These are phyloP conservation scores for Ectemnius lituratus DNA, from an alignment of 2,888 invertebrate species.

Conservation along the genomic window DNA sequence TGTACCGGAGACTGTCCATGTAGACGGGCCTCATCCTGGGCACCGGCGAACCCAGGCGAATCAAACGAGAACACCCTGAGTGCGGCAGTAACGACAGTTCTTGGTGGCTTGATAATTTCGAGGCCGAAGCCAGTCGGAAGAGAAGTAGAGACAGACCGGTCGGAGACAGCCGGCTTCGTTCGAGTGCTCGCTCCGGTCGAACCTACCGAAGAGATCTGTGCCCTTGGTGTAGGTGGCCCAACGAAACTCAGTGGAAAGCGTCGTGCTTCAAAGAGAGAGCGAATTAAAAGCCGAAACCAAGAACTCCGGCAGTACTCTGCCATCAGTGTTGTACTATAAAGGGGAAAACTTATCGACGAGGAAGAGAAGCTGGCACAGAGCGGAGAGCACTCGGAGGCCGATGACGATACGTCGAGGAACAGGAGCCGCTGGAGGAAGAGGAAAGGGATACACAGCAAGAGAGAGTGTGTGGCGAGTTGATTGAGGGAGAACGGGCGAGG, in stretches of 20 bases:
- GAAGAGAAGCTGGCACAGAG: constrained; percentile 12
- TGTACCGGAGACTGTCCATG: constrained; percentile 47
- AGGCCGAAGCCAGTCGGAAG: neutral
- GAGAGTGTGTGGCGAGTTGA: too few relatives aligned
- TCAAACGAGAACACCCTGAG: constrained; percentile 11
- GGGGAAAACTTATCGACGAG: neutral
- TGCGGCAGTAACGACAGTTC: too few relatives aligned
- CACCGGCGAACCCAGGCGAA: constrained; percentile 16
- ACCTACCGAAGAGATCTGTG: too few relatives aligned
- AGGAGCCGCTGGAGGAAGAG: constrained; percentile 26
- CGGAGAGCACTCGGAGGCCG: constrained; percentile 25
- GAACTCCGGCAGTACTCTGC: constrained; percentile 14
- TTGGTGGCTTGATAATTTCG: too few relatives aligned
- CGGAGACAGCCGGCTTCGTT: constrained; percentile 3
- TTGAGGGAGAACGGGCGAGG: neutral
- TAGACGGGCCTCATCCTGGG: constrained; percentile 29
- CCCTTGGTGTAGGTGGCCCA: too few relatives aligned
- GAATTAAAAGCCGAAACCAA: constrained; percentile 49
- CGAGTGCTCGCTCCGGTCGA: neutral
- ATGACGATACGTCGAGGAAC: constrained; percentile 1
- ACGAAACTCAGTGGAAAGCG: too few relatives aligned
- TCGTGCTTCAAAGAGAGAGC: neutral
- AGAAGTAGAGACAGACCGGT: neutral
- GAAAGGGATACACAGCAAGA: constrained; percentile 18
- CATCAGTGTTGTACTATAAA: too few relatives aligned